Conservation (phyloP, 1,140 invertebrate genomes). For the Trypoxylus dichotomus region DNA sequence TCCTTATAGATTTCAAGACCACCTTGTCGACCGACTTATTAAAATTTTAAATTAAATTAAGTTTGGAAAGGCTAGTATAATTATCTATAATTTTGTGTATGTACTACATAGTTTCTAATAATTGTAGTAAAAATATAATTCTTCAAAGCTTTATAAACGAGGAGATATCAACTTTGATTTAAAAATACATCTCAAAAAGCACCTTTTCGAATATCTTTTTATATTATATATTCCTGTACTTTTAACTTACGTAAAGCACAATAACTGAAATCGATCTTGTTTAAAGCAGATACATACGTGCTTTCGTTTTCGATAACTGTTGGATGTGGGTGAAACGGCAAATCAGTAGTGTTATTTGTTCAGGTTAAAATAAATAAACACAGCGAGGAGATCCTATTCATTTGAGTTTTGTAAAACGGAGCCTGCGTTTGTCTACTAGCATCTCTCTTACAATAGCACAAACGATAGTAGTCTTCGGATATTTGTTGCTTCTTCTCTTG, state of each 20-base stretch:
- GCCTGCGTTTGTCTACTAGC: neutral
- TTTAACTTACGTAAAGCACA: neutral
- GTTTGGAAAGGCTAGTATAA: no score
- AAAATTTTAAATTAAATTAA: no score
- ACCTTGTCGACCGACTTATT: no score
- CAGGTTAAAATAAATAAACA: conserved; percentile 16
- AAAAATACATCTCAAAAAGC: neutral
- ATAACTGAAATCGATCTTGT: neutral
- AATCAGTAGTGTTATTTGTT: neutral
- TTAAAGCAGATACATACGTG: neutral
- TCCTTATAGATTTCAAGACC: no score
- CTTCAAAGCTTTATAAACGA: neutral
- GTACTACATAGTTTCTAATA: no score
- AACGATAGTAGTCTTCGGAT: neutral
- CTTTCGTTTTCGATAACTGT: neutral
- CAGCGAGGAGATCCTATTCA: neutral
- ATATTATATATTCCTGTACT: neutral
- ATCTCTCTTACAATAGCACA: neutral
- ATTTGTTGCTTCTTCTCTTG: neutral
- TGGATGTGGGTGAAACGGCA: neutral
- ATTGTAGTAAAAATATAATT: no score
- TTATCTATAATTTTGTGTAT: no score
- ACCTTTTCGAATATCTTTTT: no score
- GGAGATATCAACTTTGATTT: neutral
- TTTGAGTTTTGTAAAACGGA: neutral